Evolutionary conservation across 2,797 vertebrate genomes (phyloP), one percentile per base, ranked within the genome.

Genomic region (Buphagus erythrorhynchus): DNA sequence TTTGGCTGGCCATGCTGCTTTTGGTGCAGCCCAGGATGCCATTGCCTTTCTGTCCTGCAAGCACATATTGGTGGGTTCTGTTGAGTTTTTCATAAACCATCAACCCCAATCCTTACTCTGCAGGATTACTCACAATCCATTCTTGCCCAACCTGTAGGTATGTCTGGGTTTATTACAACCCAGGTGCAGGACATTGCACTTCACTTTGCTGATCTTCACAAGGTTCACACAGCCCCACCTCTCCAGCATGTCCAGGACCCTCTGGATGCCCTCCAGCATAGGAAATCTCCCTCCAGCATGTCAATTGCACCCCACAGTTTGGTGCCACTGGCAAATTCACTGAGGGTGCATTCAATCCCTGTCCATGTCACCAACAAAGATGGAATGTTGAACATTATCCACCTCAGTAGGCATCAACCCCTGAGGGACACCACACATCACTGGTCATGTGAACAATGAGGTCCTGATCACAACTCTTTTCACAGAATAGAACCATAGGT

Each of bases 1-100:
- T 35, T 24, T 35, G 26, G 26, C 15, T 35, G 31, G 22, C 9
- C 16, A 14, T 0, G 0, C 5, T n/a, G 15, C 13, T 48, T 40
- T 52, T 42, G 33, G n/a, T 36, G 35, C 40, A 48, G 21, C 21
- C 10, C 21, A 54, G 13, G 31, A 54, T 48, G 36, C 10, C 21
- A 3, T 0, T 24, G 21, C 13, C 25, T 20, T 61, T 48, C 40
- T 74, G 62, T 10, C 9, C 12, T 35, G 15, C 5, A 40, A 28
- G 35, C 0, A 2, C 31, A n/a, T 6, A 35, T 6, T 42, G 10
- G 7, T 7, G 8, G 13, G 7, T 40, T 46, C 35, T 36, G 35
- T 4, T 61, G 40, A 54, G 13, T 16, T 54, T 68, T 81, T 61
- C 46, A 74, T 16, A 31, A 20, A 16, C 7, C 29, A 54, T 46